Conservation (phyloP, 1,140 invertebrate genomes). For the Meloidogyne exigua region DNA sequence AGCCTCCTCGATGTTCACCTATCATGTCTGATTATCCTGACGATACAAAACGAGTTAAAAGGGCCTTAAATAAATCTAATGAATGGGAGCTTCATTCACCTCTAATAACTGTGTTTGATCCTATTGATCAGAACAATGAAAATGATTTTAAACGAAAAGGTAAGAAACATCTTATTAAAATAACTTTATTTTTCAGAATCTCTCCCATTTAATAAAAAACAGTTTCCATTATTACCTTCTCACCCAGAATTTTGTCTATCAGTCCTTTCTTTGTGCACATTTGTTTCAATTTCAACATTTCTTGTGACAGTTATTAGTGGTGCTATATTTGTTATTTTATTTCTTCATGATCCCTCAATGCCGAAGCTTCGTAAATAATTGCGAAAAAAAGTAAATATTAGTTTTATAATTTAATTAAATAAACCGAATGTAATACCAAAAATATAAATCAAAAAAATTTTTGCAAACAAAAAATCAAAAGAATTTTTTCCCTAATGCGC, state of each 20-base stretch:
- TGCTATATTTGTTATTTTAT: constrained; percentile 28
- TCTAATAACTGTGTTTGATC: constrained; percentile 32
- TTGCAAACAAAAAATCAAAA: constrained; percentile 69
- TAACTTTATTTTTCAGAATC: neutral
- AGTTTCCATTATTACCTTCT: neutral
- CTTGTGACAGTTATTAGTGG: constrained; percentile 38
- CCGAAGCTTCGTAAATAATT: neutral
- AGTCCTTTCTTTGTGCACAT: constrained; percentile 26
- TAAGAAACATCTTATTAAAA: neutral
- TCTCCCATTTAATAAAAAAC: neutral
- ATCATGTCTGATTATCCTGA: neutral
- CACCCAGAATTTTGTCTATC: neutral
- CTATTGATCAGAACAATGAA: constrained; percentile 20
- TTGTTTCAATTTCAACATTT: constrained; percentile 39
- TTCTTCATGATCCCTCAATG: constrained; percentile 16
- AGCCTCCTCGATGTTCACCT: neutral
- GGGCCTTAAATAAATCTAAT: constrained; percentile 3
- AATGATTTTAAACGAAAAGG: constrained; percentile 14
- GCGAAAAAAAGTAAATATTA: constrained; percentile 10
- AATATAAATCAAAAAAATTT: neutral
- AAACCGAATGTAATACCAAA: no score
- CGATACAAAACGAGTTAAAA: constrained; percentile 14
- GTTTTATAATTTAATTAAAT: neutral
- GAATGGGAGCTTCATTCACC: constrained; percentile 34
- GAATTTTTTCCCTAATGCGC: constrained; percentile 88